A percentile compares a stretch with the other conserved stretches of the same genome.
These are phyloP conservation scores for Sebastes variabilis DNA, from an alignment of 2,797 vertebrate species.

Conservation along the genomic window DNA sequence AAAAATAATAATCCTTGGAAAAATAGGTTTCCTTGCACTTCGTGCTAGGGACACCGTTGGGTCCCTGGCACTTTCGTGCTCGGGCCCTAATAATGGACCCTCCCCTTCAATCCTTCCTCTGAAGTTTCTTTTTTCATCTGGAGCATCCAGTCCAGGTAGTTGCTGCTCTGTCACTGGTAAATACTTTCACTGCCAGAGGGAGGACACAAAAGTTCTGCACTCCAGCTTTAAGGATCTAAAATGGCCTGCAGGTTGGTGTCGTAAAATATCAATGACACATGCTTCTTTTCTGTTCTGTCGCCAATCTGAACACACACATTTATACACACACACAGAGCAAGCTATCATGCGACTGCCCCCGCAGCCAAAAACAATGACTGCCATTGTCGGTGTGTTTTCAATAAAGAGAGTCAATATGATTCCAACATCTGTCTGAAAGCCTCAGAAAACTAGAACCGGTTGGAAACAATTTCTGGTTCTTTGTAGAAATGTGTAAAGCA, in stretches of 20 bases:
- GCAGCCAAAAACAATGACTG: background rate
- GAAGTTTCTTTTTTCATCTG: too few relatives aligned
- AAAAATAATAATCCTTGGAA: too few relatives aligned
- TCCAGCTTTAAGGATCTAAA: background rate
- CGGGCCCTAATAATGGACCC: too few relatives aligned
- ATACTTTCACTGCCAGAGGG: background rate
- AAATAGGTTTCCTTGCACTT: too few relatives aligned
- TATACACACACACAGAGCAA: background rate
- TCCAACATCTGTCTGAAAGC: background rate
- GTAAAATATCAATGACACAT: background rate
- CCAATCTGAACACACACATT: background rate
- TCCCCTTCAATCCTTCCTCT: too few relatives aligned
- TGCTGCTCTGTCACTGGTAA: background rate
- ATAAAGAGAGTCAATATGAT: background rate
- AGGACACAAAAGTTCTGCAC: background rate
- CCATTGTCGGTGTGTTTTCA: background rate
- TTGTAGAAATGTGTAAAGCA: background rate
- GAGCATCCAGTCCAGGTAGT: too few relatives aligned
- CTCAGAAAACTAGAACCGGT: background rate
- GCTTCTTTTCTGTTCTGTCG: background rate
- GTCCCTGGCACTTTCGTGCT: accelerated
- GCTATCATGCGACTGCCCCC: background rate
- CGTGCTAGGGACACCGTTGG: accelerated
- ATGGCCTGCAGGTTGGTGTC: background rate
- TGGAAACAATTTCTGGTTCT: background rate